Evolutionary conservation across 2,888 invertebrate species (phyloP), one percentile per base, ranked within the genome.

Genomic region (Sesia apiformis): DNA sequence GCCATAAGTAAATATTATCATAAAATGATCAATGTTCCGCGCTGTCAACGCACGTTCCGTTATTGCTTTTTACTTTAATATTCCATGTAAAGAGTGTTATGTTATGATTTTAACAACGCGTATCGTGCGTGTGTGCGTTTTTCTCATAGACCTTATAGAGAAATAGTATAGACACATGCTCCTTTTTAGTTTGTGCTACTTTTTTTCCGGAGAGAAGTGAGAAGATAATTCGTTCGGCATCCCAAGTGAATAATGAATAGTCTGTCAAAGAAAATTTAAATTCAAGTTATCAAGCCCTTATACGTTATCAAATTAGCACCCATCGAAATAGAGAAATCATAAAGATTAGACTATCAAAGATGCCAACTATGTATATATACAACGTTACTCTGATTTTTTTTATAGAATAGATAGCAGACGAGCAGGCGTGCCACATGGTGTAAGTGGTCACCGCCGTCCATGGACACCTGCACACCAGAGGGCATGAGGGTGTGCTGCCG

Each of bases 1-100:
- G 63, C 74, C 76, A 71, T 74, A 71, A 69, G 76, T 74, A 74
- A 74, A 70, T 79, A 78, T 72, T 66, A 81, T 81, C 78, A 81
- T 73, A 66, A 59, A 52, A 70, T 80, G 79, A 82, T 77, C 62
- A 65, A 82, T 75, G 70, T 62, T 50, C 50, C 39, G 46, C 6
- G 7, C 46, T 46, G 46, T 46, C 46, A 46, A 46, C 46, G 4
- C 8, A 3, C 46, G 46, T 46, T 8, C 46, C 46, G 46, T 46
- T 46, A 46, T 46, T 46, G 5, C 46, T 46, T 46, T 46, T 46
- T 46, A 46, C 23, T 46, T 46, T 8, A 3, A 46, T 46, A 3
- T 43, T 46, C 23, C 46, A 8, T 46, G 4, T 46, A 46, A 46
- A 23, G 8, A 46, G 8, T 46, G 46, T 46, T 46, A 46, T 46